Evolutionary conservation across 2,888 invertebrate species (phyloP).

Genomic region (Drosophila greeni): DNA sequence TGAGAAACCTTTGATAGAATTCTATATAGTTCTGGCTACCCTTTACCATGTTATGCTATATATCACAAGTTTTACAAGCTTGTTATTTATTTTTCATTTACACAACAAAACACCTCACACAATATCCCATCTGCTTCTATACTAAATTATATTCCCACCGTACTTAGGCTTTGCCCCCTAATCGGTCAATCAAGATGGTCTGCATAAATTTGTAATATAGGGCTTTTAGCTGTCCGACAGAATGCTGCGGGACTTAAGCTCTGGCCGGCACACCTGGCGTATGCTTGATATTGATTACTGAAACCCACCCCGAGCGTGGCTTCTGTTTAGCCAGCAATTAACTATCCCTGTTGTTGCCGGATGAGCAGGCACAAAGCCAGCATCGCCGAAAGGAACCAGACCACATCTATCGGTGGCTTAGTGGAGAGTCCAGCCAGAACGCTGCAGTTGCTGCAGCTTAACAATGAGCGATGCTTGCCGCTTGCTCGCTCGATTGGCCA

Average conservation of each 20-base stretch:
- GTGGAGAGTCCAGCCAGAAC: not conserved
- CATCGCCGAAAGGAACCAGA: conserved; percentile 13
- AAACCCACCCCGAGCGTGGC: not conserved
- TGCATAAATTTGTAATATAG: conserved; percentile 57
- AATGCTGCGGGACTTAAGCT: conserved; percentile 17
- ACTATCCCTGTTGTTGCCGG: conserved; percentile 14
- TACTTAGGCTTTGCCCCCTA: conserved; percentile 28
- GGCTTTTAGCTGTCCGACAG: conserved; percentile 21
- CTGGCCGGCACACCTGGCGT: conserved; percentile 41
- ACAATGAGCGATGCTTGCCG: conserved; percentile 34
- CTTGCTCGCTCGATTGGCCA: conserved; percentile 32
- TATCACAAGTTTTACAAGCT: not conserved
- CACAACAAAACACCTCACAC: not conserved
- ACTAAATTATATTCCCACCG: conserved; percentile 1
- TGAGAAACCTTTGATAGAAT: not conserved
- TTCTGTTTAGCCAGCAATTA: conserved; percentile 31
- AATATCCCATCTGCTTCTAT: not conserved
- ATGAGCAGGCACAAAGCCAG: conserved; percentile 18
- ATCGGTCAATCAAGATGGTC: conserved; percentile 60
- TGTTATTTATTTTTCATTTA: not conserved
- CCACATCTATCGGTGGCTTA: conserved; percentile 13
- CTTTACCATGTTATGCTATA: no score
- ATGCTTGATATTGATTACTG: conserved; percentile 38
- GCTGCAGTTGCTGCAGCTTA: conserved; percentile 31
- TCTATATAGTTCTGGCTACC: not conserved